Evolutionary conservation across 2,113 vertebrate species (phyloP).

Genomic region (Chlorodrepanis virens): DNA sequence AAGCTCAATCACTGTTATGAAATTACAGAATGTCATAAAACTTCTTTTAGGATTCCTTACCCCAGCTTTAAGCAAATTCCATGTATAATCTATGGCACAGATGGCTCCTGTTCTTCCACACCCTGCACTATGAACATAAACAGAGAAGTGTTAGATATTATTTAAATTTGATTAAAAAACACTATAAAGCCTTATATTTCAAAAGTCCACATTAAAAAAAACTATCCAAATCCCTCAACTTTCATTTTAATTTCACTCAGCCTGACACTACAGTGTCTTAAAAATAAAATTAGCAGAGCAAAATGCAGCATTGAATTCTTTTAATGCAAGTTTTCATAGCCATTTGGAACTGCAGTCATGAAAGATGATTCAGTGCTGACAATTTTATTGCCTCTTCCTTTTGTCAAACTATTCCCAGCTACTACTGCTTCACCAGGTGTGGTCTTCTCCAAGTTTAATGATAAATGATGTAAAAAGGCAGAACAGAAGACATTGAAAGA

Average conservation of each 20-base stretch:
- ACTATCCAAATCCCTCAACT: neutral
- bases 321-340: neutral
- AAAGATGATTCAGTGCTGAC: neutral
- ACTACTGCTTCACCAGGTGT: neutral
- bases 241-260: neutral
- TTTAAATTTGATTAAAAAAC: neutral
- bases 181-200: neutral
- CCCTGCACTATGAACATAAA: conserved; percentile 86
- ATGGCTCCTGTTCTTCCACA: conserved; percentile 98
- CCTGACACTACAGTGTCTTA: neutral
- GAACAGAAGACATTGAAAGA: neutral
- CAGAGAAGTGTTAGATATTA: neutral
- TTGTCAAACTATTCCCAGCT: neutral
- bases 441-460: neutral
- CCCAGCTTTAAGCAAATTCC: conserved; percentile 98
- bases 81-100: conserved; percentile 98
- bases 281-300: neutral
- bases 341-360: neutral
- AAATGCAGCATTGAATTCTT: neutral
- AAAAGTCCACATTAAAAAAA: neutral
- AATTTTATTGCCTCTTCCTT: neutral
- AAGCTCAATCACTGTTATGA: neutral
- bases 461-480: neutral
- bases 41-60: conserved; percentile 74
- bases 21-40: neutral